Evolutionary conservation across 2,113 vertebrate genomes (phyloP), one percentile per base, ranked within the genome.

Genomic region (Dipodomys merriami): DNA sequence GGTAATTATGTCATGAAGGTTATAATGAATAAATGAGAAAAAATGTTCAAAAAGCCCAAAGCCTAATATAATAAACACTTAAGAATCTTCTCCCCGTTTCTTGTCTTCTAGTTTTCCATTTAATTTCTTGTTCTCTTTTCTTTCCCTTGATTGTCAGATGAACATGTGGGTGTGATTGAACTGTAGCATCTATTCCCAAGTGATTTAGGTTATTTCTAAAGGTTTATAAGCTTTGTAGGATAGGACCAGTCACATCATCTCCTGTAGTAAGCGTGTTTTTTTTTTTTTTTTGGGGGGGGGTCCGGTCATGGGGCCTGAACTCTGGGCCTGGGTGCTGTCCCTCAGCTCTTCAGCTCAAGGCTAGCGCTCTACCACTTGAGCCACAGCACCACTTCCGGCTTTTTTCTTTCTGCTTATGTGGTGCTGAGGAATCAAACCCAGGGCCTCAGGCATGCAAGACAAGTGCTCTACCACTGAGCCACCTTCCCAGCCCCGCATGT

Each of bases 171-270:
- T 69, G 30, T 80, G 53, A 87, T 53, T 91, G 22, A 39, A 84
- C 29, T 90, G 57, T 49, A 25, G 68, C n/a, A 35, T 69, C 82
- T 77, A 90, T 62, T 83, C 64, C 88, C 82, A 93, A 46, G 39
- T 65, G 64, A 93, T 65, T 78, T 72, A 94, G 35, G 35, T 84
- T 88, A 95, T 90, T 94, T 94, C 30, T 86, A 85, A 92, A 5
- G 30, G 33, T 65, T 89, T 95, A 23, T 86, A 67, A 76, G 6
- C 25, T 86, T 83, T 87, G 16, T 87, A 29, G n/a, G 6, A 64
- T 81, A 64, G 15, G 13, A 62, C 83, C 30, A 94, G 71, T 73
- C 80, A 88, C 10, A 68, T 16, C 86, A 92, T 81, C 53, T 92
- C 29, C 72, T 23, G 1, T 22, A 65, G 15, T 44, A 35, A 90